Base-by-base conservation (phyloP, 2,113 vertebrate species). In the Oryzias celebensis region DNA sequence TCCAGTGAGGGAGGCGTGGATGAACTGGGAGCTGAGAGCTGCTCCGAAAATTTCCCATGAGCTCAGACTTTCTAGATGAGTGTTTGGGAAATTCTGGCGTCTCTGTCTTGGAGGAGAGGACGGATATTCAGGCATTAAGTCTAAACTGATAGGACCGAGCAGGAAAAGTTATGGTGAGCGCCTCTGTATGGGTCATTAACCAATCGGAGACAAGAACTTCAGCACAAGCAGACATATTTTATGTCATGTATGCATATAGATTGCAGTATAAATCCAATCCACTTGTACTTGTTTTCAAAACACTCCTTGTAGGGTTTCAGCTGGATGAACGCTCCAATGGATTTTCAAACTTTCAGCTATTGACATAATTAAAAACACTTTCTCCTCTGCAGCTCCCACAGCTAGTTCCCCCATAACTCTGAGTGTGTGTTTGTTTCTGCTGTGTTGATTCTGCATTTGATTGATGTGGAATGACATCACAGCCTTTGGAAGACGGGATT, bases 391-490 rank as follows among this genome's bases (percentile, higher is more conserved):
- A 48, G 51, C 69, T 84, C 65, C 59, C 77, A 77, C 47, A 66
- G 60, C 53, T 4, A 73, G 63, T 36, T 3, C 58, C 22, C 42
- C 68, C 71, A 49, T 28, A 8, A 52, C 26, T n/a, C 16, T 10
- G 20, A 44, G 77, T 43, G 67, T 47, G 13, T 42, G 57, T 65
- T 71, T 68, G 52, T 53, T 73, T 83, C 68, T 66, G 62, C 57
- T 45, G n/a, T n/a, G 53, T 62, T 71, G 60, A 68, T 60, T 46
- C 43, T 12, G 47, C 53, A 6, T 65, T 73, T 80, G 80, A 85
- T 77, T 42, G 58, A 81, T 82, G 76, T 53, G 58, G 41, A 22
- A 73, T 85, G 84, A 86, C 79, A 77, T 85, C 84, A 85, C 50
- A 51, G 63, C 31, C 20, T 64, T 83, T 73, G 77, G 66, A 85